Evolutionary conservation across 2,113 vertebrate species (phyloP).

Genomic region (Ailurus styani): DNA sequence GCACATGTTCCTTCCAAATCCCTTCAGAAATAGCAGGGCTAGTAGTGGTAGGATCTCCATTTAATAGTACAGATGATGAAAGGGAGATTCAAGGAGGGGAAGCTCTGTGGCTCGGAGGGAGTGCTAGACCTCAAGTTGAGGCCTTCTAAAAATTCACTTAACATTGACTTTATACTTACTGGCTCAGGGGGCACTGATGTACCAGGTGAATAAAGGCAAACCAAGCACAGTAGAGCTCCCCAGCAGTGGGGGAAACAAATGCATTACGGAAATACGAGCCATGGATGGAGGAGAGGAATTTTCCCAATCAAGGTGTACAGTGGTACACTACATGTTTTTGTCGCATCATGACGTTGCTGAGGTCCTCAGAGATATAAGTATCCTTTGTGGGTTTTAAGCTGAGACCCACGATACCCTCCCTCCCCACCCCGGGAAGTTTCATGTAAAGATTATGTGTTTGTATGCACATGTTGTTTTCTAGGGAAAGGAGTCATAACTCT

Average conservation of each 20-base stretch:
- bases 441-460: neutral
- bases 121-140: neutral
- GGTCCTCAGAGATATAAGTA: neutral
- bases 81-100: neutral
- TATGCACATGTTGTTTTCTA: neutral
- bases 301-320: neutral
- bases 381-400: neutral
- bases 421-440: neutral
- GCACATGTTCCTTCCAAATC: neutral
- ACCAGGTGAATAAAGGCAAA: neutral
- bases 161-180: no score
- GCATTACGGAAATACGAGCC: neutral
- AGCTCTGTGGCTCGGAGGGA: neutral
- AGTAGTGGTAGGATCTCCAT: no score
- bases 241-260: neutral
- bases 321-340: rapidly evolving
- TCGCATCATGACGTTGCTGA: neutral
- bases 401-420: neutral
- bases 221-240: no score
- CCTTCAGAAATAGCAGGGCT: neutral
- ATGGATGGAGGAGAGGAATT: rapidly evolving
- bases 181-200: neutral
- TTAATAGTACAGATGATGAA: neutral
- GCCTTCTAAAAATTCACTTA: neutral
- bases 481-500: neutral